phyloP scores from a whole-genome alignment of 2,113 vertebrate genomes.

The Pagrus major region DNA sequence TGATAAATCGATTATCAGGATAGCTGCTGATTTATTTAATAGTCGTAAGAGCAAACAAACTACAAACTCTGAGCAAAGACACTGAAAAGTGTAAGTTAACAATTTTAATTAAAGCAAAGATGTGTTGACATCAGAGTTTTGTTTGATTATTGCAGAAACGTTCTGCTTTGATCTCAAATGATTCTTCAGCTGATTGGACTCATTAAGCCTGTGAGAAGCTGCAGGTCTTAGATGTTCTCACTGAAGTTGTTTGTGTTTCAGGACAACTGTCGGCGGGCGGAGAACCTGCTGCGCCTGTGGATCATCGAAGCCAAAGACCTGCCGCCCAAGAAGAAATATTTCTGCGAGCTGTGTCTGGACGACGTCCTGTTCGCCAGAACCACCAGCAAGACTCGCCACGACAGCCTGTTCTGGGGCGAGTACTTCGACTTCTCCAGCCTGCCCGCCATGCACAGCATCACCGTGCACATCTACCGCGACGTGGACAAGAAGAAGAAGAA shows the following conservation, averaged over 20 bases:
- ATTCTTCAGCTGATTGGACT: too few species aligned
- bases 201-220: too few species aligned
- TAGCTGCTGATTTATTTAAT: too few species aligned
- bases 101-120: too few species aligned
- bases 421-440: constrained; percentile 94
- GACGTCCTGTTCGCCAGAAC: constrained; percentile 96
- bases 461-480: constrained; percentile 97
- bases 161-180: too few species aligned
- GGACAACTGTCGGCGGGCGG: constrained; percentile 94
- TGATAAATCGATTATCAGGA: too few species aligned
- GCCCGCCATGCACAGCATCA: constrained; percentile 89
- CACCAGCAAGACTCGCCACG: constrained; percentile 94
- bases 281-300: constrained; percentile 95
- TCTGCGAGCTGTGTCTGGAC: constrained; percentile 98
- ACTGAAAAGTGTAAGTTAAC: too few species aligned
- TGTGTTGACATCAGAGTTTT: too few species aligned
- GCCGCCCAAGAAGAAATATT: constrained; percentile 95
- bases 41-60: too few species aligned
- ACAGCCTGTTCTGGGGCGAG: constrained; percentile 98
- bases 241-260: constrained; percentile 60
- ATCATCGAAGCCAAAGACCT: constrained; percentile 98
- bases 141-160: too few species aligned
- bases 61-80: too few species aligned
- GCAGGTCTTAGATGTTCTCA: not conserved
- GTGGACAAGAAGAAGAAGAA: constrained; percentile 97